These are phyloP conservation scores for Rhombomys opimus DNA, from an alignment of 2,113 vertebrate genomes.

Conservation along the genomic window DNA sequence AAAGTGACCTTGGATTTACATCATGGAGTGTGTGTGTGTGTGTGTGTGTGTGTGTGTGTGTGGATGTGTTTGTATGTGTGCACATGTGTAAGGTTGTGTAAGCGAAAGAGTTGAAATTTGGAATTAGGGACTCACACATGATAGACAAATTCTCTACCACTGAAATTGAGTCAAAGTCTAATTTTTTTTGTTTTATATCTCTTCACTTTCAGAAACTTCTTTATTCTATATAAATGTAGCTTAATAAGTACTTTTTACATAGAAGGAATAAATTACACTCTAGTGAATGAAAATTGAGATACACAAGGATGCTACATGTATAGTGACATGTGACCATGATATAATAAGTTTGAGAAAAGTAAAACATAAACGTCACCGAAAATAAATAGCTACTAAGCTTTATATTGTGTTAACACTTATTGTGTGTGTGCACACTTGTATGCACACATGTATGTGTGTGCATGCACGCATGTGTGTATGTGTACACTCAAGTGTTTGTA, in stretches of 20 bases:
- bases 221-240: background rate
- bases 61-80: background rate
- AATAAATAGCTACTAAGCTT: background rate
- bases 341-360: background rate
- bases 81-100: no score
- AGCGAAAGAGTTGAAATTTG: background rate
- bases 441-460: background rate
- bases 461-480: background rate
- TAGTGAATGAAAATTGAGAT: background rate
- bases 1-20: background rate
- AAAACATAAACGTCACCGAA: background rate
- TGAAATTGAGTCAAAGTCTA: background rate
- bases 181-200: background rate
- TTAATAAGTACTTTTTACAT: background rate
- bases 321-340: background rate
- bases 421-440: no score
- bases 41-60: background rate
- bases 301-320: background rate
- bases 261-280: background rate
- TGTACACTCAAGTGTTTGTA: background rate
- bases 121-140: background rate
- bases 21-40: slow-evolving; percentile 44
- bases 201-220: background rate
- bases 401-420: background rate
- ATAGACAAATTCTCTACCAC: background rate